Evolutionary conservation across 2,797 vertebrate genomes (phyloP).

Genomic region (Synanceia verrucosa): DNA sequence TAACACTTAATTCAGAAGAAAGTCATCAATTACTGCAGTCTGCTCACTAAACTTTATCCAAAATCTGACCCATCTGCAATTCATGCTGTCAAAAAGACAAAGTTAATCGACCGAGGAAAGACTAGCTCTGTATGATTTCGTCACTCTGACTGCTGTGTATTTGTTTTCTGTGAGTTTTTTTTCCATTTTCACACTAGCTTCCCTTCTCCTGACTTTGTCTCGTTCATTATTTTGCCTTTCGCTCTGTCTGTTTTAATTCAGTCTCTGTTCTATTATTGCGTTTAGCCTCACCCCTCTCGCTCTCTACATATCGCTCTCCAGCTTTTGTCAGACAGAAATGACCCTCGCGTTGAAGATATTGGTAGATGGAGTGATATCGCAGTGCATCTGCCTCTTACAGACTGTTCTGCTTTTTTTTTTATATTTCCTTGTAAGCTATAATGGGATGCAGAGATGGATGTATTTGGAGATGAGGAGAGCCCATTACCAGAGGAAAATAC

Average conservation of each 20-base stretch:
- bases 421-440: slow-evolving; percentile 33
- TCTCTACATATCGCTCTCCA: slow-evolving; percentile 11
- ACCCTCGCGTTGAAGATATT: slow-evolving; percentile 29
- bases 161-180: background rate
- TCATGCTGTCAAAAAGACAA: background rate
- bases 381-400: slow-evolving; percentile 31
- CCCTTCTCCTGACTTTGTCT: background rate
- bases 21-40: background rate
- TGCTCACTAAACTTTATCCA: background rate
- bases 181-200: background rate
- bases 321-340: slow-evolving; percentile 44
- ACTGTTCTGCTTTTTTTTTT: slow-evolving; percentile 7
- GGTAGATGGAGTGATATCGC: slow-evolving; percentile 24
- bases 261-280: slow-evolving; percentile 15
- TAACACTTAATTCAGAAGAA: background rate
- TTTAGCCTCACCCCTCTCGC: background rate
- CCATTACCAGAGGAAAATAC: slow-evolving; percentile 28
- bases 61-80: background rate
- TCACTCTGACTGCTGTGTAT: background rate
- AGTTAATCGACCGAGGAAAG: background rate
- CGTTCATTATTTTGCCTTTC: background rate
- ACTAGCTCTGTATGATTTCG: background rate
- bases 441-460: slow-evolving; percentile 43
- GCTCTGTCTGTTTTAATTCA: slow-evolving; percentile 23
- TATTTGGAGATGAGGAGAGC: slow-evolving; percentile 48